Evolutionary conservation across 2,888 invertebrate species (phyloP).

Genomic region (Pristionchus fissidentatus): DNA sequence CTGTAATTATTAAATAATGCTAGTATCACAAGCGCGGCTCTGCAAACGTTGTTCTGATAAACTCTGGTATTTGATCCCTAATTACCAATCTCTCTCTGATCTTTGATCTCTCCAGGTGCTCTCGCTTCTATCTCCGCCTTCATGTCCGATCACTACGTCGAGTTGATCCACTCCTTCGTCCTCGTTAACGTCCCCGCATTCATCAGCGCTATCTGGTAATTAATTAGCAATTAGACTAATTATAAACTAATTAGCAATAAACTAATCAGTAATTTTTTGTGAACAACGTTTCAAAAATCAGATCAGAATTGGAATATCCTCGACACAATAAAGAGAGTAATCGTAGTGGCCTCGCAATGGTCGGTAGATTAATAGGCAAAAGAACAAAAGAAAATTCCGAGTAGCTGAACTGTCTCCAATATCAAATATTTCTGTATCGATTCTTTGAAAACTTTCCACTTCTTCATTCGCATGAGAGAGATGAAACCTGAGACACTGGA

Average conservation of each 20-base stretch:
- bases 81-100: background rate
- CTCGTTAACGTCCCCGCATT: constrained; percentile 73
- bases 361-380: too few relatives aligned
- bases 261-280: background rate
- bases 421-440: too few relatives aligned
- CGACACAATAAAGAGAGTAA: background rate
- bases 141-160: constrained; percentile 72
- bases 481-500: background rate
- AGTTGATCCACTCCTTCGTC: constrained; percentile 71
- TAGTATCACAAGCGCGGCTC: background rate
- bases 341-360: background rate
- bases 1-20: background rate
- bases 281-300: constrained; percentile 39
- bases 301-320: constrained; percentile 48
- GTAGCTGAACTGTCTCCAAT: too few relatives aligned
- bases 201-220: constrained; percentile 65
- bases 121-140: constrained; percentile 72
- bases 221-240: background rate
- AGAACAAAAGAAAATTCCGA: too few relatives aligned
- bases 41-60: background rate
- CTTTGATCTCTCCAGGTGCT: constrained; percentile 58
- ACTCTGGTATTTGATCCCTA: background rate
- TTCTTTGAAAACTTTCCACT: too few relatives aligned
- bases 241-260: background rate
- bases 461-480: too few relatives aligned